These are phyloP conservation scores for Drosophila sproati DNA, from an alignment of 1,140 invertebrate species.

Conservation along the genomic window DNA sequence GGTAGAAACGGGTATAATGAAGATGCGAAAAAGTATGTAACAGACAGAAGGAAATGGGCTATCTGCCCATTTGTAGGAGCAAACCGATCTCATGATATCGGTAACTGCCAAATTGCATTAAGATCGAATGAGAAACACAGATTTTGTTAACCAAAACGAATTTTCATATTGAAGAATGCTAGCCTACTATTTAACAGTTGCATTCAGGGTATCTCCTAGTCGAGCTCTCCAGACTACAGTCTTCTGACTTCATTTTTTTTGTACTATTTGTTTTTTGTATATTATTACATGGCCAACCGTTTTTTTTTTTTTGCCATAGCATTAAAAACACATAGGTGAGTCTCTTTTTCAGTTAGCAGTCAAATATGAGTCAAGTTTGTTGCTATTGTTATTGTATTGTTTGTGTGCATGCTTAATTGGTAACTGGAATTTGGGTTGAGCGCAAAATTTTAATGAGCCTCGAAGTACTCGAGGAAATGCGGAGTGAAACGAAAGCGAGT, in stretches of 20 bases:
- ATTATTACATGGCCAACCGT: slow-evolving; percentile 32
- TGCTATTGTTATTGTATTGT: slow-evolving; percentile 28
- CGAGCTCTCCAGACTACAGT: no score
- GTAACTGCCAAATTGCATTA: no score
- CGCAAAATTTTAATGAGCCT: slow-evolving; percentile 67
- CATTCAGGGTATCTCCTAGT: no score
- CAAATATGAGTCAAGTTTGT: slow-evolving; percentile 71
- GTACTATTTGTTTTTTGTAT: slow-evolving; percentile 35
- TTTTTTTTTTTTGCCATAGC: slow-evolving; percentile 26
- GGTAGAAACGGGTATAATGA: not conserved
- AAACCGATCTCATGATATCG: no score
- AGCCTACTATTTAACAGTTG: no score
- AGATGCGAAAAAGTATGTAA: no score
- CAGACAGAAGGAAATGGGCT: no score
- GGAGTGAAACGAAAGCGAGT: not conserved
- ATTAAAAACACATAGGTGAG: slow-evolving; percentile 22
- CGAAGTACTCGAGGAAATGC: slow-evolving; percentile 30
- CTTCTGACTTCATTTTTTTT: slow-evolving; percentile 20
- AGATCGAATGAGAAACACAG: no score
- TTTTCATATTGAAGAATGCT: no score
- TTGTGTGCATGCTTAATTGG: slow-evolving; percentile 70
- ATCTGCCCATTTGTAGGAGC: no score
- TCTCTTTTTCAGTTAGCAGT: slow-evolving; percentile 6
- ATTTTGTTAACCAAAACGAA: no score
- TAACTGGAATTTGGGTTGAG: slow-evolving; percentile 66